Percentiles rank a stretch among this genome's conserved stretches.
Evolutionary conservation across 2,888 invertebrate species (phyloP).

Genomic region (Chymomyza caudatula): DNA sequence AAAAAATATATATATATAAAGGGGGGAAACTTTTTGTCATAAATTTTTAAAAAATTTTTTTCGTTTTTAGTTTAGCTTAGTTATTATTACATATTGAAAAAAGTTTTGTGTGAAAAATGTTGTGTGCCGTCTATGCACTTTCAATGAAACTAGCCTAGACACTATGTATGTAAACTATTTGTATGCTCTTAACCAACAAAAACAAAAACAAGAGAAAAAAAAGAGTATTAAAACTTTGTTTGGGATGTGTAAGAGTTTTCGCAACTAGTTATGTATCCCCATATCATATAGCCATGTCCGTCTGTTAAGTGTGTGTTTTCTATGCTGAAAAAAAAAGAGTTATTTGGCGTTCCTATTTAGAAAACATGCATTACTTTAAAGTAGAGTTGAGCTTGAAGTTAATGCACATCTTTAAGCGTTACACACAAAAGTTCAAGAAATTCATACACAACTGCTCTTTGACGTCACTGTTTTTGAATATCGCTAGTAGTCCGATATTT

Average conservation of each 20-base stretch:
- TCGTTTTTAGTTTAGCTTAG: constrained; percentile 12
- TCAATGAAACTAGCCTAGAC: neutral
- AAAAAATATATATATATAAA: neutral
- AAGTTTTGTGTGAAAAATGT: neutral
- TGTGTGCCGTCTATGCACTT: neutral
- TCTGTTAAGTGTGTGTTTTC: neutral
- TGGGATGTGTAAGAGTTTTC: neutral
- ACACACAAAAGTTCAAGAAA: too few species aligned
- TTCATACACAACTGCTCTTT: too few species aligned
- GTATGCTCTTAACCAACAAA: neutral
- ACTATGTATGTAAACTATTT: neutral
- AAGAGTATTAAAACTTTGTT: neutral
- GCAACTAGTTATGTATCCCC: neutral
- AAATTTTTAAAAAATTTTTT: constrained; percentile 1
- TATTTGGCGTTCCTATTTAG: neutral
- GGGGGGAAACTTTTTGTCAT: neutral
- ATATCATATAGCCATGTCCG: neutral
- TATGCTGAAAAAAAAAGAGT: neutral
- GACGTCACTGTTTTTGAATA: too few species aligned
- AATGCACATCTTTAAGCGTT: too few species aligned
- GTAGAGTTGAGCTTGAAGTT: neutral
- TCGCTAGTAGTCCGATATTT: too few species aligned
- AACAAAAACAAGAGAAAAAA: neutral
- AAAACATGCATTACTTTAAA: neutral
- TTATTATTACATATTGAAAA: constrained; percentile 9